phyloP scores from a whole-genome alignment of 2,888 invertebrate species.

The Diplolepis rosae region DNA sequence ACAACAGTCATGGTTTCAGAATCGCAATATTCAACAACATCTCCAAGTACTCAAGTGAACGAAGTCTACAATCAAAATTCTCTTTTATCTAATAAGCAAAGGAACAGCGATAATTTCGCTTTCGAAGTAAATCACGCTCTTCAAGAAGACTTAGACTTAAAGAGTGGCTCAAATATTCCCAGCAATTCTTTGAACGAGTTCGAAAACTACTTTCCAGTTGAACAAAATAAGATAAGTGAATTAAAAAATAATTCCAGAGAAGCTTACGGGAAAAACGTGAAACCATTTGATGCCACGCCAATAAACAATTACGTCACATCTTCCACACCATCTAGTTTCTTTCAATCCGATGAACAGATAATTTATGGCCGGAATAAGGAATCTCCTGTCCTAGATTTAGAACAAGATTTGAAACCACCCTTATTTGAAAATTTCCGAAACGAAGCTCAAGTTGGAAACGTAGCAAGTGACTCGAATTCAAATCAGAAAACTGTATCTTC shows the following conservation, averaged over 20 bases:
- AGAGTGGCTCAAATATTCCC: conserved; percentile 44
- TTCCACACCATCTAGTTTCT: conserved; percentile 65
- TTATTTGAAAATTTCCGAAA: conserved; percentile 32
- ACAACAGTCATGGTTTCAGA: conserved; percentile 41
- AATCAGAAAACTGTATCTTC: conserved; percentile 39
- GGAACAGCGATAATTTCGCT: conserved; percentile 65
- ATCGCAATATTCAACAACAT: conserved; percentile 47
- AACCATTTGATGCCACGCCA: conserved; percentile 74
- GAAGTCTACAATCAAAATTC: conserved; percentile 45
- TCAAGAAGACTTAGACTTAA: conserved; percentile 50
- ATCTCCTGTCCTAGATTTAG: conserved; percentile 26
- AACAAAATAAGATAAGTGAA: conserved; percentile 62
- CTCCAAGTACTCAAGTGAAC: conserved; percentile 42
- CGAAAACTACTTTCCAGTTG: conserved; percentile 67
- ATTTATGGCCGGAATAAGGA: conserved; percentile 38
- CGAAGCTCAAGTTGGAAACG: background rate
- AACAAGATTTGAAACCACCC: conserved; percentile 48
- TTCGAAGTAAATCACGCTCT: conserved; percentile 75
- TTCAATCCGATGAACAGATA: conserved; percentile 45
- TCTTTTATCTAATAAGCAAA: conserved; percentile 21
- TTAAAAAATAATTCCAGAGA: conserved; percentile 74
- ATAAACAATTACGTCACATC: conserved; percentile 66
- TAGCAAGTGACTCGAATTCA: background rate
- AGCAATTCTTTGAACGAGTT: conserved; percentile 52
- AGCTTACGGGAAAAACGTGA: conserved; percentile 75